phyloP scores from a whole-genome alignment of 2,113 vertebrate genomes.

The Leptocoma aspasia region DNA sequence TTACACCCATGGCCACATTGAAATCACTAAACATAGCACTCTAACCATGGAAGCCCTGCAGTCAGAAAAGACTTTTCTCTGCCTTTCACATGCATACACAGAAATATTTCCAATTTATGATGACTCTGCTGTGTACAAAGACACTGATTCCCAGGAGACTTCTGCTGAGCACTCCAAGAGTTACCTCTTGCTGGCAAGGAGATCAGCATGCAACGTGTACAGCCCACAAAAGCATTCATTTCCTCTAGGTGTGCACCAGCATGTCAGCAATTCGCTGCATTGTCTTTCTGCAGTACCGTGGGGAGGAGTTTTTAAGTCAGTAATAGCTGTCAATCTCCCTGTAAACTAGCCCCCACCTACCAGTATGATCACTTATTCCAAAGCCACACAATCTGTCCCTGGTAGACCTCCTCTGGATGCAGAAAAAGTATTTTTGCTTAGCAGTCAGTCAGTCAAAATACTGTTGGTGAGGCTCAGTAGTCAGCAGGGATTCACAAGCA shows the following conservation, averaged over 20 bases:
- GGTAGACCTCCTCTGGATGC: not conserved
- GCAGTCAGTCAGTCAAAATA: not conserved
- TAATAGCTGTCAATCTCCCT: not conserved
- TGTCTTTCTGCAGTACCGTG: not conserved
- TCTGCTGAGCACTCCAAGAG: not conserved
- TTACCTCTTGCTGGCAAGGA: not conserved
- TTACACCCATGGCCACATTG: not conserved
- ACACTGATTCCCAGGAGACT: not conserved
- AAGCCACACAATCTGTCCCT: not conserved
- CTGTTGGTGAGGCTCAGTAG: not conserved
- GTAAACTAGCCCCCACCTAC: not conserved
- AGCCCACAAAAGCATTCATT: not conserved
- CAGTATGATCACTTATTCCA: not conserved
- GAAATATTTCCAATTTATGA: not conserved
- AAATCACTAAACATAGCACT: accelerated
- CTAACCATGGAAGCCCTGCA: not conserved
- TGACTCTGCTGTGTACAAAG: not conserved
- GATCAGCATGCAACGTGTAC: not conserved
- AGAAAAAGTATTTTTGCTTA: not conserved
- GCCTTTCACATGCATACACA: not conserved
- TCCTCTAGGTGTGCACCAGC: not conserved
- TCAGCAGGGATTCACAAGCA: not conserved
- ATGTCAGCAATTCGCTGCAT: not conserved
- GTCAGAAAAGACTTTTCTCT: not conserved
- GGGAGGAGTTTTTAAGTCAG: not conserved